phyloP scores from a whole-genome alignment of 2,113 vertebrate genomes.

The Scomber japonicus region DNA sequence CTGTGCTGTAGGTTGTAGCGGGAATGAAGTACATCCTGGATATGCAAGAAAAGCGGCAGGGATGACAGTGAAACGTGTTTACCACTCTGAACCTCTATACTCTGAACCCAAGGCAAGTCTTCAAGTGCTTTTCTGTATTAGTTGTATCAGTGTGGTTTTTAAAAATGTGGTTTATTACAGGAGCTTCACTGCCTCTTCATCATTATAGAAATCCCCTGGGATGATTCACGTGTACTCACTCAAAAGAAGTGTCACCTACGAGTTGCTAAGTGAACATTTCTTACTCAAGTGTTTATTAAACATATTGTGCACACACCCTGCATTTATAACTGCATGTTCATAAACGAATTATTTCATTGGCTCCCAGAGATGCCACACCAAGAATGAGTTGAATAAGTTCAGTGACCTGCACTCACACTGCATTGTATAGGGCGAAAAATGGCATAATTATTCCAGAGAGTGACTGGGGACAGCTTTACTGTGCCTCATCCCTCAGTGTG shows the following conservation, averaged over 20 bases:
- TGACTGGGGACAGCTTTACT: conserved; percentile 65
- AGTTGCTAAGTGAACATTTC: conserved; percentile 37
- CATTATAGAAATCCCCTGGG: conserved; percentile 48
- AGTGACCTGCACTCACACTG: conserved; percentile 67
- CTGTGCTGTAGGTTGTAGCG: conserved; percentile 38
- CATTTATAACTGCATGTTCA: conserved; percentile 12
- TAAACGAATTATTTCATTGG: conserved; percentile 36
- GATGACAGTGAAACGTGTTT: conserved; percentile 2
- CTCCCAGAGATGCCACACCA: conserved; percentile 33
- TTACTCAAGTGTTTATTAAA: not conserved
- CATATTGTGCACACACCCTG: conserved; percentile 8
- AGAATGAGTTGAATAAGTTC: conserved; percentile 59
- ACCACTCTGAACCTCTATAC: not conserved
- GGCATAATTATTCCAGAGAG: conserved; percentile 72
- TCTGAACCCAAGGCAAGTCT: conserved; percentile 36
- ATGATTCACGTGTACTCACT: conserved; percentile 8
- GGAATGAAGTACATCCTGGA: conserved; percentile 69
- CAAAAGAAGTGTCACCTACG: conserved; percentile 12
- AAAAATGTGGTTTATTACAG: conserved; percentile 42
- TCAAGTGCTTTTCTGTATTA: not conserved
- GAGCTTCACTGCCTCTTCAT: conserved; percentile 54
- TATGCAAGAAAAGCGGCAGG: conserved; percentile 8
- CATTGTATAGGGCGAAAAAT: conserved; percentile 59
- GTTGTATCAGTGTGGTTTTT: not conserved
- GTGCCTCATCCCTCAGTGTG: conserved; percentile 71